These are phyloP conservation scores for Phyllostomus hastatus DNA, from an alignment of 2,113 vertebrate species.

Conservation along the genomic window DNA sequence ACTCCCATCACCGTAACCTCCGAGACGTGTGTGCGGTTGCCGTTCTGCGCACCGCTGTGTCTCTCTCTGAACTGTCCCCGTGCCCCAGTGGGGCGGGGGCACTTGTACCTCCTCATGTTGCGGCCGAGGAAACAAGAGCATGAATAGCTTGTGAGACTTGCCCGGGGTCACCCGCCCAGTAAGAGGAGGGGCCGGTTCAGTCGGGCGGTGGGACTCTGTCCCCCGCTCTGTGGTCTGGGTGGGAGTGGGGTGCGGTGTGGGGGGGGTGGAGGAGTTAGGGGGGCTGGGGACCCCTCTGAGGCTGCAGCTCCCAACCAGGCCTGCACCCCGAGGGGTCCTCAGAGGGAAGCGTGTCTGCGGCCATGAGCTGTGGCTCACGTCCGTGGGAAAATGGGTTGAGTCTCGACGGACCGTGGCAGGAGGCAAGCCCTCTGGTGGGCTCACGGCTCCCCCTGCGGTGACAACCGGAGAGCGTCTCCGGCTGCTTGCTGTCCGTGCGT, in stretches of 20 bases:
- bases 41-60: rapidly evolving
- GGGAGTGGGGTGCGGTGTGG: neutral
- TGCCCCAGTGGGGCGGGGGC: no score
- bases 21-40: no score
- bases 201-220: no score
- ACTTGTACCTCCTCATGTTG: no score
- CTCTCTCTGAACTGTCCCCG: neutral
- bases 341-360: neutral
- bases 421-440: rapidly evolving
- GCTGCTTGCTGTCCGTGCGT: neutral
- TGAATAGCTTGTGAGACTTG: no score
- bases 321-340: neutral
- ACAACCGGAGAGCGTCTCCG: rapidly evolving
- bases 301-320: rapidly evolving
- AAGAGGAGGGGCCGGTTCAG: no score
- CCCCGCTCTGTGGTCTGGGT: neutral
- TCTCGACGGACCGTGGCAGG: rapidly evolving
- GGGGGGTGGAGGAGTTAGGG: neutral
- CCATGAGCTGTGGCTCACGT: no score
- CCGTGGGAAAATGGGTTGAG: neutral
- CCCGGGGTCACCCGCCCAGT: neutral
- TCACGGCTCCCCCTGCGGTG: rapidly evolving
- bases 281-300: neutral
- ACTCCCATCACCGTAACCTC: no score
- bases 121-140: neutral